phyloP scores from a whole-genome alignment of 1,140 invertebrate genomes.

The Leptoteleia sp. region DNA sequence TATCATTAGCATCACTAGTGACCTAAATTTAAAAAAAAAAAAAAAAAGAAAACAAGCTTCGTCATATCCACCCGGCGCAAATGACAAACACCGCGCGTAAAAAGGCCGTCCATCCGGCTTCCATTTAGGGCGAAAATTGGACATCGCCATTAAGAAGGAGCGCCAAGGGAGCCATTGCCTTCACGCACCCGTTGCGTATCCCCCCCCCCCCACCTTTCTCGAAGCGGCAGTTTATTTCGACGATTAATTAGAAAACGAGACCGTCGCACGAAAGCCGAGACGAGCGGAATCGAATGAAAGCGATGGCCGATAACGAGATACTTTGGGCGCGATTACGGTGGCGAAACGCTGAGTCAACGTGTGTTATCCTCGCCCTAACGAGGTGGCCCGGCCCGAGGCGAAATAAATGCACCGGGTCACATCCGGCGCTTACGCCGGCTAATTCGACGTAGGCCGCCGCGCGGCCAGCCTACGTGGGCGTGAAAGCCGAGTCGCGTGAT shows the following conservation, averaged over 20 bases:
- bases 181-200: too few species aligned
- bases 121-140: too few species aligned
- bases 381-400: conserved; percentile 16
- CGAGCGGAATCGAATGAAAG: conserved; percentile 5
- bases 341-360: conserved; percentile 11
- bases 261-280: background rate
- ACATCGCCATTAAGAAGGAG: too few species aligned
- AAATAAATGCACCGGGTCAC: conserved; percentile 42
- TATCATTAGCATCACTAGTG: too few species aligned
- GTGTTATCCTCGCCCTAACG: conserved; percentile 12
- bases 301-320: conserved; percentile 26
- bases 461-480: conserved; percentile 43
- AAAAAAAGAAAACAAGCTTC: too few species aligned
- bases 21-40: too few species aligned
- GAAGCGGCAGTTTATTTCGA: too few species aligned
- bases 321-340: conserved; percentile 3
- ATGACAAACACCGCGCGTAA: too few species aligned
- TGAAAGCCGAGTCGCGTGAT: conserved; percentile 74
- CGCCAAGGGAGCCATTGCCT: too few species aligned
- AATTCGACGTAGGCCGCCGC: conserved; percentile 29
- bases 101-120: too few species aligned
- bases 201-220: too few species aligned
- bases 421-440: conserved; percentile 40
- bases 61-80: too few species aligned
- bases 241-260: background rate